Evolutionary conservation across 2,113 vertebrate genomes (phyloP).

Genomic region (Plotosus lineatus): DNA sequence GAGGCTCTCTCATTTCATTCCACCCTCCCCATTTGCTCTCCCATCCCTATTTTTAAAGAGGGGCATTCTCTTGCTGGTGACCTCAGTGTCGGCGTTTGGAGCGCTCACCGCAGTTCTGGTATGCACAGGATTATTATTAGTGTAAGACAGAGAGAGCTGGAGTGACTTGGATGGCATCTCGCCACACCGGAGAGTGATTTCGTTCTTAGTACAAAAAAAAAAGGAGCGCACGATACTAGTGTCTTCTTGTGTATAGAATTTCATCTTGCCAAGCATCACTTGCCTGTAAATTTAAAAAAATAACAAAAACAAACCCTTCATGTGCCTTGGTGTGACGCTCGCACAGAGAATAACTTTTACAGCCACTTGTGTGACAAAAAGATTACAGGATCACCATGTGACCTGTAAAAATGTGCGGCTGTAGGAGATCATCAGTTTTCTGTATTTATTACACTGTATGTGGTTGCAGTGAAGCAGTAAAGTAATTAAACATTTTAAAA

Average conservation of each 20-base stretch:
- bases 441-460: background rate
- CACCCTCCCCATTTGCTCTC: background rate
- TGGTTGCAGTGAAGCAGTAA: background rate
- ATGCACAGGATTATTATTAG: conserved; percentile 61
- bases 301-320: background rate
- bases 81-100: conserved; percentile 63
- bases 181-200: conserved; percentile 9
- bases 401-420: background rate
- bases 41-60: conserved; percentile 73
- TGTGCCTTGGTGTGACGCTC: background rate
- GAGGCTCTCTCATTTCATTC: conserved; percentile 49
- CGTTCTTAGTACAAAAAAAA: background rate
- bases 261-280: background rate
- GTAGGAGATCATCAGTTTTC: background rate
- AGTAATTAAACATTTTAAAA: background rate
- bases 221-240: background rate
- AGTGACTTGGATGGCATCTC: conserved; percentile 30
- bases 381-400: background rate
- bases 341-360: background rate
- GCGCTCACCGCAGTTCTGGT: conserved; percentile 54
- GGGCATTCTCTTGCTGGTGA: conserved; percentile 51
- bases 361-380: background rate
- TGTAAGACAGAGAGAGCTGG: background rate
- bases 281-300: no score
- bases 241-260: no score